Conservation (phyloP, 1,140 invertebrate genomes). For the Solenopsis invicta region DNA sequence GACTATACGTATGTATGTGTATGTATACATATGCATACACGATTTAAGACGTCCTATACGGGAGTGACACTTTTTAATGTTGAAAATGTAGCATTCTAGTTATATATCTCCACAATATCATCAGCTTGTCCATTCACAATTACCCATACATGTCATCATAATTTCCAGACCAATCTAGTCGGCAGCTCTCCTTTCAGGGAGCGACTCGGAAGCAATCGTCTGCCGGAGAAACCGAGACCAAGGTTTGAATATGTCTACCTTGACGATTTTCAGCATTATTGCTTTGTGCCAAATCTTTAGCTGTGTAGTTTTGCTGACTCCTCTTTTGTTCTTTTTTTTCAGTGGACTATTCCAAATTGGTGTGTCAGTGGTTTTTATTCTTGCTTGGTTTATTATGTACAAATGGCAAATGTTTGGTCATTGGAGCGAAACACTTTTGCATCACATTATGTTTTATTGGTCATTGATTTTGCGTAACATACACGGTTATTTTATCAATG, state of each 20-base stretch:
- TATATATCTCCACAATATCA: slow-evolving; percentile 70
- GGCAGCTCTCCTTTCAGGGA: slow-evolving; percentile 94
- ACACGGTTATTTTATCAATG: slow-evolving; percentile 4
- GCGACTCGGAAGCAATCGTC: slow-evolving; percentile 94
- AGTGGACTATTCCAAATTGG: slow-evolving; percentile 59
- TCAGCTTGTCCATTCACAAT: slow-evolving; percentile 71
- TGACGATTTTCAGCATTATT: slow-evolving; percentile 74
- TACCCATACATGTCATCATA: slow-evolving; percentile 77
- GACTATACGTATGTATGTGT: not conserved
- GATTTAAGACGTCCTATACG: slow-evolving; percentile 25
- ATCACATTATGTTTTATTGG: slow-evolving; percentile 32
- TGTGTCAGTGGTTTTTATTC: slow-evolving; percentile 61
- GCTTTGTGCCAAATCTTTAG: slow-evolving; percentile 68
- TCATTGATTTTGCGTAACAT: slow-evolving; percentile 20
- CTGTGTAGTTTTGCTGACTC: slow-evolving; percentile 60
- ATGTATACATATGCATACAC: slow-evolving; percentile 16
- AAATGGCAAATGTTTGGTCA: slow-evolving; percentile 16
- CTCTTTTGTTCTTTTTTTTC: slow-evolving; percentile 56
- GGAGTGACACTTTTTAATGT: slow-evolving; percentile 54
- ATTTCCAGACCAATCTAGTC: slow-evolving; percentile 87
- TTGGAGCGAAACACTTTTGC: slow-evolving; percentile 20
- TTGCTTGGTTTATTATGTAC: slow-evolving; percentile 48
- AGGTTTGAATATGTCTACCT: slow-evolving; percentile 89
- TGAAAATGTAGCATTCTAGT: slow-evolving; percentile 65
- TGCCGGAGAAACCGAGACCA: slow-evolving; percentile 93